These are phyloP conservation scores for Porites cylindrica DNA, from an alignment of 92 coral and sea anemone species.

Conservation along the genomic window DNA sequence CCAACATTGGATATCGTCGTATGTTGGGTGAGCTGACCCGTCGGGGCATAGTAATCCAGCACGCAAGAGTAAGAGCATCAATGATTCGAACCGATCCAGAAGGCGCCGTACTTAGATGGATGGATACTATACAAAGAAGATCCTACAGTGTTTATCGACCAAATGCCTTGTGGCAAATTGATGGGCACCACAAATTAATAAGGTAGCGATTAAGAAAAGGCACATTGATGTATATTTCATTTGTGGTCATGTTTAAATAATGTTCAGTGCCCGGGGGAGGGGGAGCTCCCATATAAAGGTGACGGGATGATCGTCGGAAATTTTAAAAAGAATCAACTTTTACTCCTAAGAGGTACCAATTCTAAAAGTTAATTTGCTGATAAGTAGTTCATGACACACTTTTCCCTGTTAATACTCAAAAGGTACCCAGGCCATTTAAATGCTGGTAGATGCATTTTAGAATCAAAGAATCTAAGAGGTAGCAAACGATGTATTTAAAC, in stretches of 20 bases:
- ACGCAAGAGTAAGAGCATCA: slow-evolving; percentile 39
- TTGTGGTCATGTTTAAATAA: neutral
- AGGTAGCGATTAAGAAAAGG: slow-evolving; percentile 31
- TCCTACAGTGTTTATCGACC: slow-evolving; percentile 43
- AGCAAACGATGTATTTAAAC: slow-evolving; percentile 1
- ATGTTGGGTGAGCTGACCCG: slow-evolving; percentile 30
- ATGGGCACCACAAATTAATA: slow-evolving; percentile 62
- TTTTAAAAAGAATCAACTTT: slow-evolving; percentile 6
- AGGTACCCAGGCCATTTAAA: slow-evolving; percentile 17
- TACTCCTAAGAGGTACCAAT: neutral
- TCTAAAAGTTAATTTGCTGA: slow-evolving; percentile 11
- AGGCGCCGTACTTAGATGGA: slow-evolving; percentile 55
- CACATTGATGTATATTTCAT: slow-evolving; percentile 1
- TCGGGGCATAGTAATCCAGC: slow-evolving; percentile 30
- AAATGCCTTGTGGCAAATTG: slow-evolving; percentile 62
- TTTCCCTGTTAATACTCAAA: slow-evolving; percentile 10
- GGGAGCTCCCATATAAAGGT: slow-evolving; percentile 11
- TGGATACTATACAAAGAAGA: slow-evolving; percentile 34
- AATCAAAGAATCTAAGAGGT: slow-evolving; percentile 10
- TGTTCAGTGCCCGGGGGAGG: slow-evolving; percentile 7
- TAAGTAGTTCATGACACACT: slow-evolving; percentile 10
- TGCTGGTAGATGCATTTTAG: slow-evolving; percentile 14
- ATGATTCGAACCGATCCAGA: slow-evolving; percentile 46
- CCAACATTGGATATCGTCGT: slow-evolving; percentile 47
- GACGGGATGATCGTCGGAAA: slow-evolving; percentile 16